Base-by-base conservation (phyloP, 2,888 invertebrate species). In the Phrixothrix hirtus region DNA sequence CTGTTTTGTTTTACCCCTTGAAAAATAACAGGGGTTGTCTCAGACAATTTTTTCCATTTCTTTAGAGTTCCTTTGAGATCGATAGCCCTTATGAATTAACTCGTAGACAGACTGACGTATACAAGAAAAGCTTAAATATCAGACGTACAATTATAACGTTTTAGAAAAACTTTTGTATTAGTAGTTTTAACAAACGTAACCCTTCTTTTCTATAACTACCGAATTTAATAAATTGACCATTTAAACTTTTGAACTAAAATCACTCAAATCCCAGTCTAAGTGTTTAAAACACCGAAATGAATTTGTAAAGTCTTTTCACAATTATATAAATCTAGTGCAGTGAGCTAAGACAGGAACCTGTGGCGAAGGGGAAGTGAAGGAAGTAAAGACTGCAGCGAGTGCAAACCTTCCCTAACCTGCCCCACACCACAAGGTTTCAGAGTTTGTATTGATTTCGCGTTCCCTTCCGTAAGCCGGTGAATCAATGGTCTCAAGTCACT, bases 371-470 rank as follows among this genome's bases (percentile, higher is more conserved):
- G 65, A 64, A 63, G 60, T 57, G 66, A 62, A 63, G 66, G 64
- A 65, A 62, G 65, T 61, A 65, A 71, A 70, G 74, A 74, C 73
- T 73, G 74, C 74, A 73, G 69, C 63, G 67, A 69, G 67, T 71
- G 69, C 69, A 69, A 62, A 62, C 68, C 67, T 66, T 66, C 73
- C 75, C 73, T 74, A 75, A 74, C 75, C 74, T 74, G 65, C 74
- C 75, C 64, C 74, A 74, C 73, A 72, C 74, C 71, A 72, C 69
- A 68, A 69, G 68, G 66, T 69, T 69, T 69, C 67, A 65, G 67
- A 70, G 70, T 72, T 72, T 72, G 71, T 75, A 75, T 75, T 75
- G 75, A 75, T 75, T 74, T 73, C 71, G 56, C 64, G 63, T 66
- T 71, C 69, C 72, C 70, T 70, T 70, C 67, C 71, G 71, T 67